Conservation (phyloP, 2,113 vertebrate species). For the Atherinomorus stipes region DNA sequence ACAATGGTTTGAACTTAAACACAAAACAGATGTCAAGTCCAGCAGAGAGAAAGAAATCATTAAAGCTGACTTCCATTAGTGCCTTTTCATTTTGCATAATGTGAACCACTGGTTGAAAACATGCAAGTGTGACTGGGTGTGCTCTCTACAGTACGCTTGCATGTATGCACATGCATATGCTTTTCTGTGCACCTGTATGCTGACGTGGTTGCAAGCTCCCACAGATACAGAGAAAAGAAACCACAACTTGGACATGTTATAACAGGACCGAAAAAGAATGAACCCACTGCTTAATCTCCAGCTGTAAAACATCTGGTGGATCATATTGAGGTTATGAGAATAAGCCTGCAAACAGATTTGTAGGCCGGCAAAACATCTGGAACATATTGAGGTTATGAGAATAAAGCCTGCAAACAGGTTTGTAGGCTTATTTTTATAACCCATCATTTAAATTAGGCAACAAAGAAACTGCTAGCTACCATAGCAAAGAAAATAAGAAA, state of each 20-base stretch:
- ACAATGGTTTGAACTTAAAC: constrained; percentile 2
- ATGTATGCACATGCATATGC: not conserved
- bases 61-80: not conserved
- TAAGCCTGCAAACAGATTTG: too few species aligned
- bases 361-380: constrained; percentile 19
- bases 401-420: too few species aligned
- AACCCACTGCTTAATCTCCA: constrained; percentile 25
- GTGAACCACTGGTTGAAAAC: constrained; percentile 6
- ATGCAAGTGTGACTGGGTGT: constrained; percentile 8
- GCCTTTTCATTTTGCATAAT: constrained; percentile 7
- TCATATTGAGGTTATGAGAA: constrained; percentile 2
- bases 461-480: too few species aligned
- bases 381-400: constrained; percentile 4
- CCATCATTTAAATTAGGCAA: too few species aligned
- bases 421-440: too few species aligned
- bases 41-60: not conserved
- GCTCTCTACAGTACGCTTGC: not conserved
- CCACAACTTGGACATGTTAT: constrained; percentile 10
- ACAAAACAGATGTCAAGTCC: constrained; percentile 16
- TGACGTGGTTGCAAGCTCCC: constrained; percentile 2
- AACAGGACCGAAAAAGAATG: constrained; percentile 41
- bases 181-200: constrained; percentile 15
- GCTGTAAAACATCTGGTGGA: constrained; percentile 23
- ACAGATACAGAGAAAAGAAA: constrained; percentile 13
- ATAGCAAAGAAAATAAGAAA: too few species aligned